Conservation (phyloP, 2,113 vertebrate genomes). For the Macaca mulatta region DNA sequence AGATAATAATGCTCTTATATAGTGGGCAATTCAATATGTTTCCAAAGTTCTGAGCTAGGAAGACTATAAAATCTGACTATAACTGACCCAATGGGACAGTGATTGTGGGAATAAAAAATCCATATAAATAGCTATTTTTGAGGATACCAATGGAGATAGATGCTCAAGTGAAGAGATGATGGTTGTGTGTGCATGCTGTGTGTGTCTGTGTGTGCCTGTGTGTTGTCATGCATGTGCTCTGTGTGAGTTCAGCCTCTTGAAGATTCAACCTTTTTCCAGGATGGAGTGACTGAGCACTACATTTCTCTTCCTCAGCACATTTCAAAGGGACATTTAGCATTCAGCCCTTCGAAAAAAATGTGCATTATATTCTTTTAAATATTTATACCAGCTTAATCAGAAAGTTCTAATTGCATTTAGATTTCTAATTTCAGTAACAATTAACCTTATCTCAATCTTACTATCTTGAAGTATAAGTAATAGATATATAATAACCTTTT, state of each 20-base stretch:
- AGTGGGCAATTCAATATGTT: not conserved
- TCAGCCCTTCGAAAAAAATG: constrained; percentile 35
- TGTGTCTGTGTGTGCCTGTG: not conserved
- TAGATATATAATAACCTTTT: constrained; percentile 31
- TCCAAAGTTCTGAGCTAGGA: not conserved
- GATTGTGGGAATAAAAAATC: not conserved
- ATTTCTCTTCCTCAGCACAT: not conserved
- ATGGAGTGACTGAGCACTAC: not conserved
- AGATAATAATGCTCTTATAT: not conserved
- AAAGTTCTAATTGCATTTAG: constrained; percentile 63
- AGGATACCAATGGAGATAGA: not conserved
- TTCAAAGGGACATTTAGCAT: constrained; percentile 46
- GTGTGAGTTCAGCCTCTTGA: not conserved
- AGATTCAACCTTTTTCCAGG: not conserved
- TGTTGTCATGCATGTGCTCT: not conserved
- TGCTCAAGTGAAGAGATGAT: not conserved
- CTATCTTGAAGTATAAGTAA: constrained; percentile 57
- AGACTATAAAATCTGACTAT: not conserved
- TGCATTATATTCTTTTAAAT: constrained; percentile 63
- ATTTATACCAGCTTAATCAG: constrained; percentile 68
- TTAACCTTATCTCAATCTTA: constrained; percentile 37
- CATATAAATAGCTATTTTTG: not conserved
- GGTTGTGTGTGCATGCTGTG: not conserved
- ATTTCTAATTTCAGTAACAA: constrained; percentile 69
- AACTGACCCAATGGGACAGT: not conserved